These are phyloP conservation scores for Temnothorax ravouxi DNA, from an alignment of 2,888 invertebrate genomes.

Conservation along the genomic window DNA sequence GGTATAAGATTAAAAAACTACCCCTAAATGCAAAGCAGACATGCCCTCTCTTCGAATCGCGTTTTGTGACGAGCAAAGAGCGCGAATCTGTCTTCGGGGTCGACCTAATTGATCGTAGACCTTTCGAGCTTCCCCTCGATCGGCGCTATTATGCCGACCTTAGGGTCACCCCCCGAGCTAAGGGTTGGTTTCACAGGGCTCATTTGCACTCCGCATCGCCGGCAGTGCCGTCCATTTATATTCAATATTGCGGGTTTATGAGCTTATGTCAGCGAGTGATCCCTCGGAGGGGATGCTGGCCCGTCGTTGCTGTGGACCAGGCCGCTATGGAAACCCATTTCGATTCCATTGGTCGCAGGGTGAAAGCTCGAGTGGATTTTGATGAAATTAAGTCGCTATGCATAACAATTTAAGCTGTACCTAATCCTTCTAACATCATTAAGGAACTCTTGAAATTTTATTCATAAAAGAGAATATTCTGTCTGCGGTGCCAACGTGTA, in stretches of 20 bases:
- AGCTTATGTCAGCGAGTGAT: slow-evolving; percentile 81
- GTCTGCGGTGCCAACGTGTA: neutral
- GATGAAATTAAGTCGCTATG: slow-evolving; percentile 85
- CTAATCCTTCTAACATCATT: slow-evolving; percentile 65
- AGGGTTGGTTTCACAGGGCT: slow-evolving; percentile 75
- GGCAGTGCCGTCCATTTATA: slow-evolving; percentile 84
- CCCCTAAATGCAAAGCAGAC: slow-evolving; percentile 48
- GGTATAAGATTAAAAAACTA: slow-evolving; percentile 39
- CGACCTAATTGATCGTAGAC: slow-evolving; percentile 74
- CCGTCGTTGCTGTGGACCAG: slow-evolving; percentile 41
- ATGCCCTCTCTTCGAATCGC: slow-evolving; percentile 28
- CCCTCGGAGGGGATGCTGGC: slow-evolving; percentile 58
- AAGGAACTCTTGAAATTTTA: neutral
- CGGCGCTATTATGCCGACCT: slow-evolving; percentile 74
- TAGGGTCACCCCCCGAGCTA: slow-evolving; percentile 73
- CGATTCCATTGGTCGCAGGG: slow-evolving; percentile 82
- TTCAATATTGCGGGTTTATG: slow-evolving; percentile 86
- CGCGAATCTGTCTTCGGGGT: slow-evolving; percentile 65
- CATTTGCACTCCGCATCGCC: slow-evolving; percentile 83
- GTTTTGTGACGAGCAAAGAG: slow-evolving; percentile 55
- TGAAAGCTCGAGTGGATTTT: slow-evolving; percentile 84
- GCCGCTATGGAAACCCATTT: slow-evolving; percentile 80
- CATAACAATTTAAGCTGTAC: slow-evolving; percentile 79
- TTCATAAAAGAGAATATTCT: neutral
- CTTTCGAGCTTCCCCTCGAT: slow-evolving; percentile 70